phyloP scores from a whole-genome alignment of 2,113 vertebrate genomes.

The Pelmatolapia mariae region DNA sequence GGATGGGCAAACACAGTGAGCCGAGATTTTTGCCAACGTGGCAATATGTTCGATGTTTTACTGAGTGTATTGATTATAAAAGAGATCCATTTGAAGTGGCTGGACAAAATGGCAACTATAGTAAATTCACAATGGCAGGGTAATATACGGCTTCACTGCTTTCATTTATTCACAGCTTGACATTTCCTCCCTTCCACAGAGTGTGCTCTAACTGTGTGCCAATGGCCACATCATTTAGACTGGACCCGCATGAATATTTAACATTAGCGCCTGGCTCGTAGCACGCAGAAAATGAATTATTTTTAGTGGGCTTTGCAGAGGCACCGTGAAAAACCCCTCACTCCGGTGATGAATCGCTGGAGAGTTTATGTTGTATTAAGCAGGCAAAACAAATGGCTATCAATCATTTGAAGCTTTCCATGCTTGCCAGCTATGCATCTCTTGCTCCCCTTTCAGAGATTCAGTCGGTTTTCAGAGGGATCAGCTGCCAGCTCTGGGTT shows the following conservation, averaged over 20 bases:
- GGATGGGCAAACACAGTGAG: constrained; percentile 29
- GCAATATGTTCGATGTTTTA: constrained; percentile 53
- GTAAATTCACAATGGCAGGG: constrained; percentile 65
- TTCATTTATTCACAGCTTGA: constrained; percentile 74
- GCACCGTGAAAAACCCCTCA: constrained; percentile 63
- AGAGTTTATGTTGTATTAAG: constrained; percentile 72
- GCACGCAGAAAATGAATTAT: constrained; percentile 69
- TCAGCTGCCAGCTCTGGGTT: constrained; percentile 21
- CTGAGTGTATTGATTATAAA: constrained; percentile 62
- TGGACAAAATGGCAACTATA: constrained; percentile 61
- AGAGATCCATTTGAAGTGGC: constrained; percentile 61
- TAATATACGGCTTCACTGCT: constrained; percentile 64
- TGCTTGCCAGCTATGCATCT: constrained; percentile 50
- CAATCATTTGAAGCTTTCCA: constrained; percentile 73
- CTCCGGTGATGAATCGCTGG: constrained; percentile 66
- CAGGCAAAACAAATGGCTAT: constrained; percentile 78
- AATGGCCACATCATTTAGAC: constrained; percentile 73
- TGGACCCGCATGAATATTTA: constrained; percentile 72
- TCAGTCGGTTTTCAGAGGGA: constrained; percentile 26
- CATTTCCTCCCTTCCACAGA: constrained; percentile 65
- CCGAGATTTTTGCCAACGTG: constrained; percentile 27
- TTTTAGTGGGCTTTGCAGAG: constrained; percentile 62
- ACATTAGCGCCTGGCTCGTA: constrained; percentile 60
- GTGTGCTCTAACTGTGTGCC: constrained; percentile 64
- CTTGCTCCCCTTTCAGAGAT: constrained; percentile 7